These are phyloP conservation scores for Oenanthe melanoleuca DNA, from an alignment of 2,113 vertebrate genomes.

Conservation along the genomic window DNA sequence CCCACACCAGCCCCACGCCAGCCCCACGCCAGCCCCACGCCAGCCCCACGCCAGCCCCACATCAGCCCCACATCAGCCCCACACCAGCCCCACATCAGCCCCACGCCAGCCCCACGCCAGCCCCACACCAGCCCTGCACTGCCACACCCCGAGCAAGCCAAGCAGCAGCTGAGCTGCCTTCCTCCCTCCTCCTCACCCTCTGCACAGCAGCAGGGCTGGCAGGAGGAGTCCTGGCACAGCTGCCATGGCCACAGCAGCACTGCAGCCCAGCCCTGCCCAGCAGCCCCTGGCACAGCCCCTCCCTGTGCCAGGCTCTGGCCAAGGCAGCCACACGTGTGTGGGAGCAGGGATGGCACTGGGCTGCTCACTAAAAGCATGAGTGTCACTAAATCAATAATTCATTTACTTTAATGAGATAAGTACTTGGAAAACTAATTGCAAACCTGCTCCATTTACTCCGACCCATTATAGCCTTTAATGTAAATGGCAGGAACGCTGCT, in stretches of 20 bases:
- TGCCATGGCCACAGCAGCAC: rapidly evolving
- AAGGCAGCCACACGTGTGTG: rapidly evolving
- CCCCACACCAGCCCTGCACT: too few relatives aligned
- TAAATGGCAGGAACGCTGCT: conserved; percentile 74
- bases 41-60: neutral
- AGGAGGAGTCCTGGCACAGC: neutral
- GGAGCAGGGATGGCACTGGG: conserved; percentile 79
- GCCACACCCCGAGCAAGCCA: rapidly evolving
- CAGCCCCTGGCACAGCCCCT: rapidly evolving
- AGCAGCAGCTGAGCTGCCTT: rapidly evolving
- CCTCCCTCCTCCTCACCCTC: neutral
- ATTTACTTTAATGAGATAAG: conserved; percentile 99
- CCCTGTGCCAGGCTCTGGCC: neutral
- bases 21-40: too few relatives aligned
- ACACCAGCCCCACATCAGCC: neutral
- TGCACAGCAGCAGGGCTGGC: neutral
- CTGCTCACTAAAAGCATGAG: conserved; percentile 91
- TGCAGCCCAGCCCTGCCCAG: neutral
- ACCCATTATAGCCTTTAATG: conserved; percentile 82
- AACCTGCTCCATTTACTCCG: conserved; percentile 89
- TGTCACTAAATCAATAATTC: conserved; percentile 98
- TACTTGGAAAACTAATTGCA: conserved; percentile 97
- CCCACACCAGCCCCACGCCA: neutral
- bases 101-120: neutral
- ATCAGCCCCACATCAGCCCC: neutral